Conservation (phyloP, 2,888 invertebrate genomes). For the Neoitamus cyanurus region DNA sequence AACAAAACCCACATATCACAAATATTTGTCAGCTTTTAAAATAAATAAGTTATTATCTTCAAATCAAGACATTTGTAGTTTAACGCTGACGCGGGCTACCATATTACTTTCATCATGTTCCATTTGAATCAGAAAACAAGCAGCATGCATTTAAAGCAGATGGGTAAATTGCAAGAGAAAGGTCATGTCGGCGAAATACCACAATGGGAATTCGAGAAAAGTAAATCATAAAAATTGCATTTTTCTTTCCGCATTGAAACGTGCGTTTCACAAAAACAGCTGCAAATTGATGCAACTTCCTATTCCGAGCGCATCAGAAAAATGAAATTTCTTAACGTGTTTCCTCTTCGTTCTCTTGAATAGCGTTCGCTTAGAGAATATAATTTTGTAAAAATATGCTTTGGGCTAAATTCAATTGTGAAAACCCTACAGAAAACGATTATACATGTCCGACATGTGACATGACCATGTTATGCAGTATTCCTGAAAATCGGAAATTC, state of each 20-base stretch:
- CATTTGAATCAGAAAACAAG: neutral
- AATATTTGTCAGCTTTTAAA: too few relatives aligned
- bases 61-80: neutral
- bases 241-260: neutral
- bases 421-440: too few relatives aligned
- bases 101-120: neutral
- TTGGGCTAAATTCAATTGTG: too few relatives aligned
- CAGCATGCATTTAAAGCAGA: neutral
- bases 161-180: neutral
- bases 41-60: neutral
- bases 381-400: neutral
- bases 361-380: neutral
- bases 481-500: too few relatives aligned
- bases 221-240: neutral
- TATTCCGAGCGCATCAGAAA: neutral
- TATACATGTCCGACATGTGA: too few relatives aligned
- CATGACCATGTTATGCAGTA: too few relatives aligned
- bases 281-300: neutral
- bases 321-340: neutral
- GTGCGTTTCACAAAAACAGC: neutral
- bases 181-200: neutral
- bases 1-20: too few relatives aligned
- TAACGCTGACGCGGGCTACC: neutral
- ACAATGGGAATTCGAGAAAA: neutral
- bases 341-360: neutral